Percentiles rank a stretch among this genome's conserved stretches.
Evolutionary conservation across 2,888 invertebrate genomes (phyloP).

Genomic region (Tetragnatha montana): DNA sequence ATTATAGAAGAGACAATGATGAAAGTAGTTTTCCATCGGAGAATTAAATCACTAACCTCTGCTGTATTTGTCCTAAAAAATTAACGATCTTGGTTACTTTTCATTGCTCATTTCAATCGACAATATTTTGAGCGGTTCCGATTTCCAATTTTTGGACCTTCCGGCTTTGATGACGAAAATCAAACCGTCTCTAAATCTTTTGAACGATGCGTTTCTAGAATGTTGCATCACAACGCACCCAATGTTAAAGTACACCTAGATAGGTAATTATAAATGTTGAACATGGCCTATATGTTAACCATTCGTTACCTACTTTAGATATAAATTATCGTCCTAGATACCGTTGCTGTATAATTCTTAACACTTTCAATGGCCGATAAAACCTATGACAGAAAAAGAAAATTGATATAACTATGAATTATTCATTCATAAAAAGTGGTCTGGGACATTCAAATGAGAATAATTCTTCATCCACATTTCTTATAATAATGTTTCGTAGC

Average conservation of each 20-base stretch:
- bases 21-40: not conserved
- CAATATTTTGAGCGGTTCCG: not conserved
- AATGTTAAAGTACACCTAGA: not conserved
- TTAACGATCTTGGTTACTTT: not conserved
- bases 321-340: not conserved
- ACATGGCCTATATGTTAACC: constrained; percentile 25
- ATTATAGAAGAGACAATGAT: not conserved
- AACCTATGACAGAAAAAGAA: not conserved
- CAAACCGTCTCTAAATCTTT: not conserved
- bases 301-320: not conserved
- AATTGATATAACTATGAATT: not conserved
- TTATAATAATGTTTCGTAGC: no score
- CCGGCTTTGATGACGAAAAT: not conserved
- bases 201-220: not conserved
- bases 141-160: not conserved
- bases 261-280: constrained; percentile 14
- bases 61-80: not conserved
- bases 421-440: not conserved
- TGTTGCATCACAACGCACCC: not conserved
- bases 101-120: not conserved
- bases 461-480: not conserved
- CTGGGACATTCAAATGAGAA: not conserved
- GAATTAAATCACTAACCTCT: not conserved
- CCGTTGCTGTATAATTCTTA: not conserved
- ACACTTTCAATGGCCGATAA: not conserved